These are phyloP conservation scores for Caenorhabditis uteleia DNA, from an alignment of 2,888 invertebrate species.

Conservation along the genomic window DNA sequence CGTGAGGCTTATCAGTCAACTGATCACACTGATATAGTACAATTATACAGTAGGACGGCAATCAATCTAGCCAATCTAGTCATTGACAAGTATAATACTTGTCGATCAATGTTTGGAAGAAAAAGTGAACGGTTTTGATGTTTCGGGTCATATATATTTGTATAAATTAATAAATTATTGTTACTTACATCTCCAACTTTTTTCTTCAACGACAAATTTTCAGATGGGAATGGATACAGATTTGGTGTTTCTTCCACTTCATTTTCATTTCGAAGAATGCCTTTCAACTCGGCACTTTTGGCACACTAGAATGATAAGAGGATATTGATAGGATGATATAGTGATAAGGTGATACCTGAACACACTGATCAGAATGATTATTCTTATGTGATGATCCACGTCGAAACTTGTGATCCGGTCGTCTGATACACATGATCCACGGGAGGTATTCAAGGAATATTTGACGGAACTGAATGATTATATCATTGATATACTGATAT, in stretches of 20 bases:
- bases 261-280: conserved; percentile 22
- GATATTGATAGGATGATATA: too few species aligned
- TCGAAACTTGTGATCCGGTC: conserved; percentile 48
- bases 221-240: conserved; percentile 8
- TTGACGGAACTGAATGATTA: conserved; percentile 42
- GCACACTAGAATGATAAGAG: too few species aligned
- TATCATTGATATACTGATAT: neutral
- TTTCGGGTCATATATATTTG: too few species aligned
- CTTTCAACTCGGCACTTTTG: conserved; percentile 26
- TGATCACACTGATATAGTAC: too few species aligned
- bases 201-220: conserved; percentile 28
- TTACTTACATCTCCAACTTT: conserved; percentile 48
- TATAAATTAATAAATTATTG: conserved; percentile 6
- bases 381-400: conserved; percentile 18
- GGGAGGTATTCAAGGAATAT: conserved; percentile 59
- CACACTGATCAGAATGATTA: conserved; percentile 29
- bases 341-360: too few species aligned
- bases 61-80: too few species aligned
- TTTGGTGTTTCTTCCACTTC: conserved; percentile 9
- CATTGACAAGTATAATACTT: too few species aligned
- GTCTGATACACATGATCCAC: conserved; percentile 53
- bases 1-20: too few species aligned
- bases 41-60: too few species aligned
- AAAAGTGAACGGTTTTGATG: too few species aligned
- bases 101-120: too few species aligned